phyloP scores from a whole-genome alignment of 2,113 vertebrate species.

The Tinamus guttatus region DNA sequence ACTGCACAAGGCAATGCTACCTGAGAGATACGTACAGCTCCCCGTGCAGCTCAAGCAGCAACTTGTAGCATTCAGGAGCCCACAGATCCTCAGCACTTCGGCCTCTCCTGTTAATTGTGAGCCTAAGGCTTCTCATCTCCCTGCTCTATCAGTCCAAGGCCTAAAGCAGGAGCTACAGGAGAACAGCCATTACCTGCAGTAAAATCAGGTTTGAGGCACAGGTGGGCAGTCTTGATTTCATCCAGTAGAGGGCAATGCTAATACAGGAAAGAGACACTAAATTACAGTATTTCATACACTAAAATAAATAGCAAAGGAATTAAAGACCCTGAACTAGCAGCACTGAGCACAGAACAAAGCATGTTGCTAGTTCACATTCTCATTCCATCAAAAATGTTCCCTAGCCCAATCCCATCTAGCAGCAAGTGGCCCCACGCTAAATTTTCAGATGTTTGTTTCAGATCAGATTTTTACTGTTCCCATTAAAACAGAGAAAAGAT shows the following conservation, averaged over 20 bases:
- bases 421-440: not conserved
- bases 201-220: not conserved
- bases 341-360: not conserved
- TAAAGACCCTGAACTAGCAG: not conserved
- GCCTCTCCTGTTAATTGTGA: no score
- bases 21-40: not conserved
- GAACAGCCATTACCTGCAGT: rapidly evolving
- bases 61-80: not conserved
- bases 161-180: not conserved
- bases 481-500: not conserved
- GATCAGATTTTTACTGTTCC: not conserved
- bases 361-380: not conserved
- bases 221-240: not conserved
- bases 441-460: not conserved
- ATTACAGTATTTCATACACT: not conserved
- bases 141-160: not conserved
- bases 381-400: not conserved
- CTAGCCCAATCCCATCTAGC: not conserved
- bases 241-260: slow-evolving; percentile 53
- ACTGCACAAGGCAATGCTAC: not conserved
- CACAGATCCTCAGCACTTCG: not conserved
- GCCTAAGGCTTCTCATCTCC: not conserved
- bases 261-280: not conserved
- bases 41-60: rapidly evolving
- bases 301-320: not conserved